phyloP scores from a whole-genome alignment of 1,140 invertebrate species.

The Grapholita molesta region DNA sequence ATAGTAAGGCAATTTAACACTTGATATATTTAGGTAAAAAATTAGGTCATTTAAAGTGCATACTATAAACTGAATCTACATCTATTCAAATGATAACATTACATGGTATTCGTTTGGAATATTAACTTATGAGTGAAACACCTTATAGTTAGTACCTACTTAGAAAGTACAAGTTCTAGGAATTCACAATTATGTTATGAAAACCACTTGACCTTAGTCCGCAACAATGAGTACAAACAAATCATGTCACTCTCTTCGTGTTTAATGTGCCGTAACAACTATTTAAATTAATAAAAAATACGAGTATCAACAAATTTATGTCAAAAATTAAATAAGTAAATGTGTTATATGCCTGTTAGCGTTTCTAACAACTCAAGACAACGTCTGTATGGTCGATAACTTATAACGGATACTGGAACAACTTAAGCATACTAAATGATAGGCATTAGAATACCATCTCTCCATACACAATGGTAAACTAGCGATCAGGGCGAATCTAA shows the following conservation, averaged over 20 bases:
- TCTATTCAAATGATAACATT: not conserved
- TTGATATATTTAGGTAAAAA: not conserved
- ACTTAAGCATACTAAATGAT: not conserved
- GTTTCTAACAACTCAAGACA: conserved; percentile 62
- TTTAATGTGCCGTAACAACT: not conserved
- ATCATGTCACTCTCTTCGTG: not conserved
- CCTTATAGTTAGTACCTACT: not conserved
- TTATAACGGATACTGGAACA: not conserved
- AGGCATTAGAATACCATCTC: not conserved
- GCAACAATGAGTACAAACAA: conserved; percentile 3
- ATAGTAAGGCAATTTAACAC: not conserved
- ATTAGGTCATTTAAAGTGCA: not conserved
- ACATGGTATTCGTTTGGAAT: not conserved
- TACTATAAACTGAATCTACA: not conserved
- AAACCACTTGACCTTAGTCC: conserved; percentile 9
- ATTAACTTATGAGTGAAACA: not conserved
- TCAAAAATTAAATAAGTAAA: not conserved
- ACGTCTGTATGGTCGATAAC: conserved; percentile 44
- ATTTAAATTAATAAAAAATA: not conserved
- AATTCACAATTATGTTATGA: conserved; percentile 5
- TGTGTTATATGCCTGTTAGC: conserved; percentile 16
- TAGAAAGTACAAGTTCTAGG: not conserved
- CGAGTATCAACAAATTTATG: not conserved
- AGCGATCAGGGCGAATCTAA: not conserved
- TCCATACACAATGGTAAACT: not conserved